A percentile compares a stretch with the other conserved stretches of the same genome.
These are phyloP conservation scores for Microchrysa polita DNA, from an alignment of 2,888 invertebrate genomes.

Conservation along the genomic window DNA sequence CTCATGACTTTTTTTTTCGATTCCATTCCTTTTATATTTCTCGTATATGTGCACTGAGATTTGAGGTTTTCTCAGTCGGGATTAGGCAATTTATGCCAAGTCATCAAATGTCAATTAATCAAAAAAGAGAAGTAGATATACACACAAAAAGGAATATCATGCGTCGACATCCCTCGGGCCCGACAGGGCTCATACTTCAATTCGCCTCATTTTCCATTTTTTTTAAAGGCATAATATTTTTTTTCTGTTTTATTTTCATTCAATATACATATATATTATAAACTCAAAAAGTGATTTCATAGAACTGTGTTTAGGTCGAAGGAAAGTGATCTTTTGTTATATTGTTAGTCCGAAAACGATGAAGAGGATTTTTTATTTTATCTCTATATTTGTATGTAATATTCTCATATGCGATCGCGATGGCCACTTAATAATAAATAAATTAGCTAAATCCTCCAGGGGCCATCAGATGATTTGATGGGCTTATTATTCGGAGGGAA, in stretches of 20 bases:
- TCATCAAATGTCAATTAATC: slow-evolving; percentile 50
- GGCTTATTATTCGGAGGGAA: slow-evolving; percentile 36
- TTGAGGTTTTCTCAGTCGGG: slow-evolving; percentile 20
- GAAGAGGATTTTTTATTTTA: slow-evolving; percentile 35
- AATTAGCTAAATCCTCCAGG: slow-evolving; percentile 48
- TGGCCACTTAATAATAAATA: slow-evolving; percentile 49
- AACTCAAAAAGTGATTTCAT: slow-evolving; percentile 48
- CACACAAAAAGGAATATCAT: background rate
- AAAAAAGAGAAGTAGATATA: slow-evolving; percentile 49
- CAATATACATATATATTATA: slow-evolving; percentile 47
- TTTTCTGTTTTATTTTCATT: no score
- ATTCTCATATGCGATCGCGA: slow-evolving; percentile 16
- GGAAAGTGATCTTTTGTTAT: slow-evolving; percentile 47
- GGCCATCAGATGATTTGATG: slow-evolving; percentile 32
- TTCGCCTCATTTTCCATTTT: slow-evolving; percentile 63
- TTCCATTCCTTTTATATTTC: no score
- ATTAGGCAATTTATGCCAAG: slow-evolving; percentile 47
- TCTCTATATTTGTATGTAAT: slow-evolving; percentile 43
- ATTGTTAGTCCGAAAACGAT: slow-evolving; percentile 25
- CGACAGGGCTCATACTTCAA: slow-evolving; percentile 8
- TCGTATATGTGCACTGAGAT: slow-evolving; percentile 4
- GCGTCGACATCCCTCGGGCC: slow-evolving; percentile 33
- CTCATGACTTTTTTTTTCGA: slow-evolving; percentile 23
- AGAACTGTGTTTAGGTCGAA: slow-evolving; percentile 48
- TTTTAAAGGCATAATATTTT: slow-evolving; percentile 52